Conservation (phyloP, 2,888 invertebrate genomes). For the Thereva unica region DNA sequence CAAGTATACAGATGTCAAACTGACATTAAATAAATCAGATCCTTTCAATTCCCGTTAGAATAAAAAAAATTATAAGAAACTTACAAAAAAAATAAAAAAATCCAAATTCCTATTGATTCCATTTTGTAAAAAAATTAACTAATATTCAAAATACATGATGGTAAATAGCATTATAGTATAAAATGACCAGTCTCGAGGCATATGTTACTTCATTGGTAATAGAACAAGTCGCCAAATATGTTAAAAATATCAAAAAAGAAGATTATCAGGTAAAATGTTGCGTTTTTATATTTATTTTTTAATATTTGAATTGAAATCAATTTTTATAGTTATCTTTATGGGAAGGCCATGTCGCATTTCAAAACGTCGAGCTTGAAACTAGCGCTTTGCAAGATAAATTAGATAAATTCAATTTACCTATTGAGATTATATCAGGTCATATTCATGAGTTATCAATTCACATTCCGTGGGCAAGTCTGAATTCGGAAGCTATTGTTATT, state of each 20-base stretch:
- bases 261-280: conserved; percentile 77
- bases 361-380: conserved; percentile 87
- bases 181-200: conserved; percentile 92
- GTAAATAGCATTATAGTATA: conserved; percentile 35
- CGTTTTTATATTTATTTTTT: too few relatives aligned
- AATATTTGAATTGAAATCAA: too few relatives aligned
- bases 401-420: conserved; percentile 84
- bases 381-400: conserved; percentile 75
- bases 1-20: too few relatives aligned
- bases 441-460: conserved; percentile 88
- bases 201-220: conserved; percentile 91
- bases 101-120: too few relatives aligned
- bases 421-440: conserved; percentile 90
- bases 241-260: conserved; percentile 86
- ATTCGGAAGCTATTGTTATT: conserved; percentile 90
- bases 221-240: conserved; percentile 93
- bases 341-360: conserved; percentile 92
- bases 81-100: too few relatives aligned
- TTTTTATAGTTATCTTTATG: conserved; percentile 83
- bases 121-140: too few relatives aligned
- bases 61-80: too few relatives aligned
- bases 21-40: too few relatives aligned
- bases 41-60: too few relatives aligned
- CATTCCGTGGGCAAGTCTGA: conserved; percentile 95
- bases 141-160: too few relatives aligned